Evolutionary conservation across 1,140 invertebrate genomes (phyloP), one percentile per base, ranked within the genome.

Genomic region (Helicoverpa armigera): DNA sequence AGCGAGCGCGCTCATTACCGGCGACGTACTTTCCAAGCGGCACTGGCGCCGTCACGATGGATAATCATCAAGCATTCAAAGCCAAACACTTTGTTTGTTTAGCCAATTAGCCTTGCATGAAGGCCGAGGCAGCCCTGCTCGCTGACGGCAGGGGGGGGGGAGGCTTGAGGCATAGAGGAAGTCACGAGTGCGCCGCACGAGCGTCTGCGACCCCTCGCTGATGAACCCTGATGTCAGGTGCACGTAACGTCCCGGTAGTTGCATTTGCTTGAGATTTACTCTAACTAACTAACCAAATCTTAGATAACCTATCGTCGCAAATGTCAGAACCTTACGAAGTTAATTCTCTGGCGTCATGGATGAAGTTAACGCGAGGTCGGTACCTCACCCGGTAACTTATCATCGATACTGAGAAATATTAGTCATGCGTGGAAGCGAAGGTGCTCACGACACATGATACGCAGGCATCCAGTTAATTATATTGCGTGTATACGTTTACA

Each of bases 21-120:
- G 35, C 35, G 35, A 43, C 35, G 35, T 43, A 43, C 35, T 43
- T 43, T 7, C 35, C 53, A 54, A n/a, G 58, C 23, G 5, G 23
- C 18, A 60, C 56, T 2, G n/a, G 16, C 43, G 43, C 43, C 63
- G 63, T 67, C 14, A 67, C 16, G n/a, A 50, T 16, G 18, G 65
- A 48, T 43, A 69, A 23, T 69, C 43, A 69, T 69, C 65, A 69
- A 67, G n/a, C 16, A 50, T 50, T 18, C 43, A 50, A 69, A 50
- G 43, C 18, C 16, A 18, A 50, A 69, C 16, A 50, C 11, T 69
- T 67, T 69, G 11, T 69, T 69, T 69, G 65, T 69, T 69, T 18
- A 18, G 65, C 65, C 18, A 43, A 69, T 69, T 50, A 50, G 10
- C 65, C 65, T 69, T 43, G 65, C 50, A 69, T 51, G n/a, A 50